Conservation (phyloP, 2,888 invertebrate species). For the Tetranychus piercei region DNA sequence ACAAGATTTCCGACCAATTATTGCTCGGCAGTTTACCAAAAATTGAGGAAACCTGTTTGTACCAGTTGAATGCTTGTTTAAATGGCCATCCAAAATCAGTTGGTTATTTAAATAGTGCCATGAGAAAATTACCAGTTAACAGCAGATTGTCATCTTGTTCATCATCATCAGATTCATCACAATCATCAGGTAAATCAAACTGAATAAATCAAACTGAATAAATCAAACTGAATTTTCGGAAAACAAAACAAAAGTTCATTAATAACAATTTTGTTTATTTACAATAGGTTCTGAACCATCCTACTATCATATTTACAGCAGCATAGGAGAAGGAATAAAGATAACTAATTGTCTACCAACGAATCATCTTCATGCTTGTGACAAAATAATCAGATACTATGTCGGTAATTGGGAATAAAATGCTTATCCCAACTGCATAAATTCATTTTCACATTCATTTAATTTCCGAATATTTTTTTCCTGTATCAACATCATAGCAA, state of each 20-base stretch:
- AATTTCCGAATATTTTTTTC: too few species aligned
- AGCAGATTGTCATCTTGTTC: neutral
- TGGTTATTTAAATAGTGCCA: slow-evolving; percentile 6
- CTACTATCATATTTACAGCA: neutral
- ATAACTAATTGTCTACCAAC: neutral
- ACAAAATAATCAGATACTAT: neutral
- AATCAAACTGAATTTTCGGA: too few species aligned
- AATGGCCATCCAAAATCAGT: neutral
- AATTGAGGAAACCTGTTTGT: neutral
- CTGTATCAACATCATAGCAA: too few species aligned
- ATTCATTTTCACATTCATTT: neutral
- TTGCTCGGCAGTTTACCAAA: neutral
- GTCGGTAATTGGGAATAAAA: neutral
- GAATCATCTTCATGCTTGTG: neutral
- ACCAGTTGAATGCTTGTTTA: neutral
- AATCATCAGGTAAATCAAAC: neutral
- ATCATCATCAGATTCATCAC: neutral
- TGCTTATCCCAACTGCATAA: neutral
- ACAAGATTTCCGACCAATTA: neutral
- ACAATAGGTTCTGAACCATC: neutral
- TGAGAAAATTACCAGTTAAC: slow-evolving; percentile 1
- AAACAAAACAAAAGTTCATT: neutral
- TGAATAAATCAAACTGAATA: too few species aligned
- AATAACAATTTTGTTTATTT: neutral
- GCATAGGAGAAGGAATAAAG: neutral